Base-by-base conservation (phyloP, 2,888 invertebrate genomes). In the Allolobophora icterica region DNA sequence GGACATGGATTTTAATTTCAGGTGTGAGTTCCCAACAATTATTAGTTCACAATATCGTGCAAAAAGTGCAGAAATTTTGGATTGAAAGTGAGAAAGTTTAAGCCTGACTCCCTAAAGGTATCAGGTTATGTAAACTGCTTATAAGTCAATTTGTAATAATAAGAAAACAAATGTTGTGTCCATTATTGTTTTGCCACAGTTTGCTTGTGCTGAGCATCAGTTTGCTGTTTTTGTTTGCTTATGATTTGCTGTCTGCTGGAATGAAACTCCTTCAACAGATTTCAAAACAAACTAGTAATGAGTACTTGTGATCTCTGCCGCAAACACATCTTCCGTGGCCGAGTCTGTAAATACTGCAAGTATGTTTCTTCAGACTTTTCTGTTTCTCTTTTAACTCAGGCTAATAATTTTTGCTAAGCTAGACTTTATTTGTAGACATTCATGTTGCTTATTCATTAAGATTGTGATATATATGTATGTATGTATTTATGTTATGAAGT, bases 261-360 rank as follows among this genome's bases (percentile, higher is more conserved):
- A 30, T n/a, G n/a, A 71, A 71, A 71, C 71, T n/a, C n/a, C 71
- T 8, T 84, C 90, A 90, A 35, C 92, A 94, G 94, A 92, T 94
- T 94, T 92, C 93, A 93, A 90, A 93, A 93, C 92, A 94, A 93
- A 91, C 92, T 94, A 92, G 93, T 94, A 89, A 92, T 94, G 92
- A 94, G 93, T 34, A 92, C 94, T 89, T 95, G 95, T 94, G 95
- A 95, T 93, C 92, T 94, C 87, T 95, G 95, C 93, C 92, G 93
- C 91, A 94, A 94, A 91, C 91, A 91, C 91, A 93, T 94, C 91
- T 92, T 94, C 92, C 91, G 92, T 21, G 93, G 93, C 42, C 91
- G 92, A 92, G 93, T 93, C 19, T 93, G 93, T 90, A 93, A 92
- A 91, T 89, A 93, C 90, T 93, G 93, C 93, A 93, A 92, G 93